These are phyloP conservation scores for Penaeus monodon DNA, from an alignment of 2,888 invertebrate genomes.

Conservation along the genomic window DNA sequence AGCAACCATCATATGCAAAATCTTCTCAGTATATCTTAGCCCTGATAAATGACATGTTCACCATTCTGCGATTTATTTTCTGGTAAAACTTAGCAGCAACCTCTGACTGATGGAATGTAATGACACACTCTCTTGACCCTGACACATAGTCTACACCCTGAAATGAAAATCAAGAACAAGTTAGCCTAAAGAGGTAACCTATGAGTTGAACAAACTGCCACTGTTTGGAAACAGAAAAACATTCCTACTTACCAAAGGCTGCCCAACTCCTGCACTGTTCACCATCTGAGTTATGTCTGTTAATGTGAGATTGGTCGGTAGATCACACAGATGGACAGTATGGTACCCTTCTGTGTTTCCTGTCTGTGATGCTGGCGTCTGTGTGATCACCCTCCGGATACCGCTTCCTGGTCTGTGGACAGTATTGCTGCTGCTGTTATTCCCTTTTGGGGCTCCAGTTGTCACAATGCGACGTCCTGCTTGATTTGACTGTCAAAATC, in stretches of 20 bases:
- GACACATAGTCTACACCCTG: conserved; percentile 53
- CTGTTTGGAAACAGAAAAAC: background rate
- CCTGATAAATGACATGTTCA: conserved; percentile 54
- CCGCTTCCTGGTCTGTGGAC: conserved; percentile 17
- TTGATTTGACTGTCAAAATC: conserved; percentile 15
- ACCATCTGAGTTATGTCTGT: conserved; percentile 47
- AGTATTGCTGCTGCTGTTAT: conserved; percentile 1
- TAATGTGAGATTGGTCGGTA: conserved; percentile 44
- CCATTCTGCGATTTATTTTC: conserved; percentile 50
- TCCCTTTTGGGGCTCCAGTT: conserved; percentile 10
- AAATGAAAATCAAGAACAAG: conserved; percentile 13
- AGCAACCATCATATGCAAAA: background rate
- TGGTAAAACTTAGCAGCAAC: conserved; percentile 50
- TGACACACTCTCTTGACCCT: conserved; percentile 47
- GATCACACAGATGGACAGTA: conserved; percentile 49
- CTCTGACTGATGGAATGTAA: conserved; percentile 42
- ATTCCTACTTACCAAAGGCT: conserved; percentile 44
- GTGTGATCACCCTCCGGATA: conserved; percentile 38
- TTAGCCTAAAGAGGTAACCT: background rate
- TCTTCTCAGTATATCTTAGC: conserved; percentile 33
- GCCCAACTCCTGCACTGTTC: conserved; percentile 44
- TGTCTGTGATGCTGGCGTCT: background rate
- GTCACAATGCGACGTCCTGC: conserved; percentile 22
- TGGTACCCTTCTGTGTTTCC: conserved; percentile 14
- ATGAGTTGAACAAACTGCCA: background rate